These are phyloP conservation scores for Lepilemur septentrionalis DNA, from an alignment of 2,797 vertebrate species.

Conservation along the genomic window DNA sequence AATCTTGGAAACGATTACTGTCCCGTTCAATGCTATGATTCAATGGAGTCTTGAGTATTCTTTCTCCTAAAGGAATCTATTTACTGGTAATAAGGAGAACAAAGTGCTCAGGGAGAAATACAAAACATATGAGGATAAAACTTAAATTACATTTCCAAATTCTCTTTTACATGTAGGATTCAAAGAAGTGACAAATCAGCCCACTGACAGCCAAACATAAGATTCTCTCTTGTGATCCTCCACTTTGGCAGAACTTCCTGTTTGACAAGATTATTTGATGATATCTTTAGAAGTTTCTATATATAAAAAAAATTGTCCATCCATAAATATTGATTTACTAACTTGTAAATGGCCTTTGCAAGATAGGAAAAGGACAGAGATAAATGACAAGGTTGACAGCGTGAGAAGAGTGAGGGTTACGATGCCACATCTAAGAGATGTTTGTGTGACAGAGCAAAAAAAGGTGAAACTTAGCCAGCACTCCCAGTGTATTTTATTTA, in stretches of 20 bases:
- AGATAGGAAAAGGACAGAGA: background rate
- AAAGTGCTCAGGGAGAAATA: constrained; percentile 11
- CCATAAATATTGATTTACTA: constrained; percentile 39
- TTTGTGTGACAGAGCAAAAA: background rate
- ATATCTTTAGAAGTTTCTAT: constrained; percentile 34
- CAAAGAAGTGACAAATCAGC: background rate
- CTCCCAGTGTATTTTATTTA: background rate
- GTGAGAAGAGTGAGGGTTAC: background rate
- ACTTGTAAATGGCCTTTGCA: constrained; percentile 46
- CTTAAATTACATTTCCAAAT: background rate
- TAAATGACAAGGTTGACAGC: constrained; percentile 12
- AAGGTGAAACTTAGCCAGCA: background rate
- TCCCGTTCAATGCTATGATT: background rate
- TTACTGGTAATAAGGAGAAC: constrained; percentile 31
- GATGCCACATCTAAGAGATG: background rate
- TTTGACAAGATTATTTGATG: constrained; percentile 17
- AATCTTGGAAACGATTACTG: background rate
- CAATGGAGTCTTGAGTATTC: background rate
- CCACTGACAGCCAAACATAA: background rate
- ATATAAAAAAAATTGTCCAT: background rate
- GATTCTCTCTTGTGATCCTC: background rate
- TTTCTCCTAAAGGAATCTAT: constrained; percentile 1
- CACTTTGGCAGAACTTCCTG: background rate
- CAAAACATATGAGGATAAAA: background rate
- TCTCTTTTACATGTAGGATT: background rate